phyloP scores from a whole-genome alignment of 2,888 invertebrate species.

The Fissipunctia ypsillon region DNA sequence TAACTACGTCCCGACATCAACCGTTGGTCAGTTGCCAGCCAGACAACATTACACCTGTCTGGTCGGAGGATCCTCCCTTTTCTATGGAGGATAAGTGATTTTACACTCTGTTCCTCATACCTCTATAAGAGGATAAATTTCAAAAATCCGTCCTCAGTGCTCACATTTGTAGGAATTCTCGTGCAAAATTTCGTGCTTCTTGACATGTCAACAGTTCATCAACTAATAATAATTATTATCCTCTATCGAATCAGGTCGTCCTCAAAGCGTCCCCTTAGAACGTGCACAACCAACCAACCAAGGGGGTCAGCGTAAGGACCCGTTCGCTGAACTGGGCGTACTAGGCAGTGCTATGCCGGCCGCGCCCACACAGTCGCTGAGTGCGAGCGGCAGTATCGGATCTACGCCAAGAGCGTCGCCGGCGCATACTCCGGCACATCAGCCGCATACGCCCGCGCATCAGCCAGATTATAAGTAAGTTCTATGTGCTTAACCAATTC shows the following conservation, averaged over 20 bases:
- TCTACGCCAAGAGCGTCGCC: slow-evolving; percentile 81
- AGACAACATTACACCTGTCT: too few species aligned
- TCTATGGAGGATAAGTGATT: too few species aligned
- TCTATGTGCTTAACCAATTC: not conserved
- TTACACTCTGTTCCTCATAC: too few species aligned
- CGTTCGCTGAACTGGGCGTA: slow-evolving; percentile 93
- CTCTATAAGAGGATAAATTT: too few species aligned
- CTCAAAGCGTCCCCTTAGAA: slow-evolving; percentile 82
- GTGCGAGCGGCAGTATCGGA: slow-evolving; percentile 50
- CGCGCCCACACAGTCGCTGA: slow-evolving; percentile 70
- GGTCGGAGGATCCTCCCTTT: too few species aligned
- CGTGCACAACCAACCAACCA: slow-evolving; percentile 85
- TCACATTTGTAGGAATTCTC: too few species aligned
- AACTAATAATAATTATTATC: too few species aligned
- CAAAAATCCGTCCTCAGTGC: too few species aligned
- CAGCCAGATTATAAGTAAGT: slow-evolving; percentile 87
- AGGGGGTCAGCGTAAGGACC: slow-evolving; percentile 87
- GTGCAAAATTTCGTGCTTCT: too few species aligned
- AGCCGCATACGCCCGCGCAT: slow-evolving; percentile 82
- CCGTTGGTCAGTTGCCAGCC: too few species aligned
- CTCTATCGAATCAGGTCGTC: slow-evolving; percentile 71
- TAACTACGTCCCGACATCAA: too few species aligned
- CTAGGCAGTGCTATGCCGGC: slow-evolving; percentile 68
- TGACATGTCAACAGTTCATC: too few species aligned
- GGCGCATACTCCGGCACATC: slow-evolving; percentile 80